A percentile compares a stretch with the other conserved stretches of the same genome.
phyloP scores from a whole-genome alignment of 1,140 invertebrate species.

The Holcopasites calliopsidis region DNA sequence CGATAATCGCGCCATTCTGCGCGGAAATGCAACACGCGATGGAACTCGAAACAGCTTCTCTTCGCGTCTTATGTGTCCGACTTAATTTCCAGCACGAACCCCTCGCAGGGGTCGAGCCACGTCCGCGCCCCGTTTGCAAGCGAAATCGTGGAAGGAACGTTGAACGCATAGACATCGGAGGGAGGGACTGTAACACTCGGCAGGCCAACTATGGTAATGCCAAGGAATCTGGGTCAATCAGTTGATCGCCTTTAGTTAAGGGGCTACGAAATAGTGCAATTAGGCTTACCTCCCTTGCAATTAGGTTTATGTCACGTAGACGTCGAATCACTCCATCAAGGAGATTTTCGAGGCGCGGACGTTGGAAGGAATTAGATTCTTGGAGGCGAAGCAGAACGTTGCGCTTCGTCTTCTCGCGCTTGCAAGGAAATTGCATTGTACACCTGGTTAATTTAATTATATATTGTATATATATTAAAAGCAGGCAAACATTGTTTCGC shows the following conservation, averaged over 20 bases:
- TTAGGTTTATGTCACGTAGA: constrained; percentile 30
- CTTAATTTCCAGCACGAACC: constrained; percentile 3
- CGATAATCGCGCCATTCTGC: background rate
- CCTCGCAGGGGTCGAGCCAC: background rate
- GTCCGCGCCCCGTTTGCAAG: background rate
- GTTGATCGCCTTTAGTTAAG: constrained; percentile 49
- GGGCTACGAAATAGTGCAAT: constrained; percentile 42
- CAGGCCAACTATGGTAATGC: constrained; percentile 13
- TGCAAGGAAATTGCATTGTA: background rate
- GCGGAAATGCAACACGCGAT: background rate
- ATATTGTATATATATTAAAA: too few species aligned
- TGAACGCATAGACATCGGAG: background rate
- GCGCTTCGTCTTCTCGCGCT: too few species aligned
- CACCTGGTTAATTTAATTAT: too few species aligned
- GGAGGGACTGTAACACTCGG: background rate
- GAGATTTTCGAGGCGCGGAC: background rate
- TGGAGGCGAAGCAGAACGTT: too few species aligned
- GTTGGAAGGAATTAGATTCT: background rate
- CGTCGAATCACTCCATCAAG: constrained; percentile 8
- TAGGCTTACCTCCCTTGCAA: constrained; percentile 41
- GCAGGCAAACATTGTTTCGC: too few species aligned
- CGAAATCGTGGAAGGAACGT: background rate
- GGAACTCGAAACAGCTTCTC: background rate
- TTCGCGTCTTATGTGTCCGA: background rate
- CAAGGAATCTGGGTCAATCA: constrained; percentile 41